Evolutionary conservation across 2,797 vertebrate genomes (phyloP).

Genomic region (Syngnathus acus): DNA sequence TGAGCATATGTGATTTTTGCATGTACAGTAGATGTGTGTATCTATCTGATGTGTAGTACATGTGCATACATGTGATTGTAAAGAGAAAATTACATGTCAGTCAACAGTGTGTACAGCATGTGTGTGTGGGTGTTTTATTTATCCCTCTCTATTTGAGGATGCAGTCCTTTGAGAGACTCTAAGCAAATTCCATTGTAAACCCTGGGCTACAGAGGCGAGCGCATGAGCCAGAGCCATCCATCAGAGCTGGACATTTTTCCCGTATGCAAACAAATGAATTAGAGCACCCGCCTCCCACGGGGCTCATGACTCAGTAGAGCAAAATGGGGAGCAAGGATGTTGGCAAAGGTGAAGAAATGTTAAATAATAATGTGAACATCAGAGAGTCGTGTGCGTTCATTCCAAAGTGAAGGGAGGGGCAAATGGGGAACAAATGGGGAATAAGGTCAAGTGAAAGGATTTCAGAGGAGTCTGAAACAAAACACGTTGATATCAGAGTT

Average conservation of each 20-base stretch:
- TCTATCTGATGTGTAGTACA: constrained; percentile 8
- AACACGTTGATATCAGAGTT: constrained; percentile 15
- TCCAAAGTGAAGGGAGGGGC: constrained; percentile 35
- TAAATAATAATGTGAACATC: constrained; percentile 41
- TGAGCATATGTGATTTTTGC: background rate
- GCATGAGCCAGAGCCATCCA: constrained; percentile 56
- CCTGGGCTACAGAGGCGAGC: constrained; percentile 37
- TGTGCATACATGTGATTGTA: constrained; percentile 14
- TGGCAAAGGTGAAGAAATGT: constrained; percentile 34
- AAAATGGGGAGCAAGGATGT: constrained; percentile 36
- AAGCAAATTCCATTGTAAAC: constrained; percentile 55
- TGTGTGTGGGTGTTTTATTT: constrained; percentile 45
- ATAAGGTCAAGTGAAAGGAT: constrained; percentile 48
- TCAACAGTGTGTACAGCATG: constrained; percentile 19
- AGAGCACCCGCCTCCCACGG: constrained; percentile 42
- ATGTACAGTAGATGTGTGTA: background rate
- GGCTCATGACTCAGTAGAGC: constrained; percentile 20
- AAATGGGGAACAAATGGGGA: constrained; percentile 38
- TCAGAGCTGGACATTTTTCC: constrained; percentile 59
- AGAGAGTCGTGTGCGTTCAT: constrained; percentile 30
- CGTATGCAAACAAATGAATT: constrained; percentile 68
- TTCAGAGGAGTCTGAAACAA: constrained; percentile 26
- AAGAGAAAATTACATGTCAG: constrained; percentile 25
- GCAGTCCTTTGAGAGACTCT: constrained; percentile 49
- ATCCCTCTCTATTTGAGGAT: constrained; percentile 57